Conservation (phyloP, 2,113 vertebrate species). For the Microcebus jonahi region DNA sequence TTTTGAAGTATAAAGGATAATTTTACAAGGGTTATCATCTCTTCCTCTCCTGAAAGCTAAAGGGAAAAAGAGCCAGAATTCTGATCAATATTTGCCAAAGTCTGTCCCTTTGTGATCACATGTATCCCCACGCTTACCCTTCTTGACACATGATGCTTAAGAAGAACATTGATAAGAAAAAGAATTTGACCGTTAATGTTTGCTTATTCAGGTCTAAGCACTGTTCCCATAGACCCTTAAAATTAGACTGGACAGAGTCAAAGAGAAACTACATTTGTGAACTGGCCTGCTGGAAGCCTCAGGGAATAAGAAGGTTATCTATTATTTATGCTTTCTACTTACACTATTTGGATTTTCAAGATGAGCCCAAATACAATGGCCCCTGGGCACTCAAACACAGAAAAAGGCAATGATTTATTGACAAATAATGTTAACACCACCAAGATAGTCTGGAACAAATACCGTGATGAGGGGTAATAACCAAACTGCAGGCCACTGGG, state of each 20-base stretch:
- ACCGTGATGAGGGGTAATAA: not conserved
- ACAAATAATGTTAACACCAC: conserved; percentile 67
- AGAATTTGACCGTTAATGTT: not conserved
- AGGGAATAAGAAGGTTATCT: conserved; percentile 46
- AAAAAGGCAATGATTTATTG: conserved; percentile 71
- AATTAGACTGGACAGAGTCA: conserved; percentile 43
- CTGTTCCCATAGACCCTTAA: conserved; percentile 25
- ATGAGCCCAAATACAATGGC: conserved; percentile 66
- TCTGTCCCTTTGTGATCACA: not conserved
- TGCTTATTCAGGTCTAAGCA: conserved; percentile 29
- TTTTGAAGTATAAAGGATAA: conserved; percentile 59
- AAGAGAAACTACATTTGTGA: conserved; percentile 51
- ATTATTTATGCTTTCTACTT: conserved; percentile 75
- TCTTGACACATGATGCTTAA: not conserved
- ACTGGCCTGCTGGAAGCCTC: not conserved
- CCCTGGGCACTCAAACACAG: conserved; percentile 60
- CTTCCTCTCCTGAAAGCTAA: not conserved
- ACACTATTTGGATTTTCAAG: conserved; percentile 70
- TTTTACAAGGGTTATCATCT: conserved; percentile 53
- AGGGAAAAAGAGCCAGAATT: not conserved
- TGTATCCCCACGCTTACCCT: not conserved
- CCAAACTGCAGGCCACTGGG: not conserved
- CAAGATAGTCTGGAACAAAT: conserved; percentile 40
- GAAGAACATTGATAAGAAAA: not conserved
- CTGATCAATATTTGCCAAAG: not conserved